Evolutionary conservation across 2,888 invertebrate species (phyloP).

Genomic region (Pteria penguin): DNA sequence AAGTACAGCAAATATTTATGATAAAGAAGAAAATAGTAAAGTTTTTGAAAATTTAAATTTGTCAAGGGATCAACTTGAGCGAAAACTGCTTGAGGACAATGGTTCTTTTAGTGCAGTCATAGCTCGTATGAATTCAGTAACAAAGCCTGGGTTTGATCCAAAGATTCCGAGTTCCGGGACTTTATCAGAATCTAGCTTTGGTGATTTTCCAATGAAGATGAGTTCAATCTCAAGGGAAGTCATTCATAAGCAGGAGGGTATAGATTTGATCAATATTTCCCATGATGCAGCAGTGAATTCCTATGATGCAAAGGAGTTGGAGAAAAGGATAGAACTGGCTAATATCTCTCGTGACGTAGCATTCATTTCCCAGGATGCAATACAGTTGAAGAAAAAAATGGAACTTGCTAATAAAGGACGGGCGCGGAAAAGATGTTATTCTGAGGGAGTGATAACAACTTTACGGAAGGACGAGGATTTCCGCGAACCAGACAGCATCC

Average conservation of each 20-base stretch:
- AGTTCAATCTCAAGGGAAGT: no score
- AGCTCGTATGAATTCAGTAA: not conserved
- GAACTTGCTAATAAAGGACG: constrained; percentile 3
- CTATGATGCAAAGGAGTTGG: not conserved
- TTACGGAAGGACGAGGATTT: not conserved
- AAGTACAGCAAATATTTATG: no score
- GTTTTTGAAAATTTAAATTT: not conserved
- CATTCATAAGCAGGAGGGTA: not conserved
- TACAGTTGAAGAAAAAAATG: not conserved
- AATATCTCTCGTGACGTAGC: no score
- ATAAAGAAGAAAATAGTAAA: no score
- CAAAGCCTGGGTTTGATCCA: no score
- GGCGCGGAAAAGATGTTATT: constrained; percentile 31
- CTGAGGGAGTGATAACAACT: constrained; percentile 30
- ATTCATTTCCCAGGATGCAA: no score
- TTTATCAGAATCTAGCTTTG: no score
- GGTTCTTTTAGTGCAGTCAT: no score
- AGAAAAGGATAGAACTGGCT: not conserved
- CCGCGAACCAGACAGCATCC: not conserved
- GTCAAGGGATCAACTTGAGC: constrained; percentile 11
- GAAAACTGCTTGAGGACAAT: constrained; percentile 9
- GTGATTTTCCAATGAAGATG: no score
- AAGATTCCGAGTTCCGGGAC: no score
- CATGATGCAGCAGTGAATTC: not conserved
- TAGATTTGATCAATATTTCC: not conserved